Evolutionary conservation across 64 coral and sea anemone species (phyloP).

Genomic region (Exaiptasia diaphana): DNA sequence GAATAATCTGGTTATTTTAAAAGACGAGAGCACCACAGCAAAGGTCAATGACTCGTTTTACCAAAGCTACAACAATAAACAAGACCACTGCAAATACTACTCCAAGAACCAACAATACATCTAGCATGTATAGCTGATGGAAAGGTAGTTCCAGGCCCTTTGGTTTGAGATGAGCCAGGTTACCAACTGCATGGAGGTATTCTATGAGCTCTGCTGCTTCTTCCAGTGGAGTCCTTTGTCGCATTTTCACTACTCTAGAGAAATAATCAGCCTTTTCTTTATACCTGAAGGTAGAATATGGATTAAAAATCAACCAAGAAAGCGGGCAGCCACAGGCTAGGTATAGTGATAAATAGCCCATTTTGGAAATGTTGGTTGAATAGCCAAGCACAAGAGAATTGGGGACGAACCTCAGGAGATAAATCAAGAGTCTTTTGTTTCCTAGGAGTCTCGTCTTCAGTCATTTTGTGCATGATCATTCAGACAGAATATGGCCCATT

Average conservation of each 20-base stretch:
- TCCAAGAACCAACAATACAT: slow-evolving; percentile 9
- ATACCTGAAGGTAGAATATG: background rate
- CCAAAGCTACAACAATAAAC: background rate
- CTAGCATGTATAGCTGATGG: slow-evolving; percentile 35
- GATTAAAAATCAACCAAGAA: no score
- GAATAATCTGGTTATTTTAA: no score
- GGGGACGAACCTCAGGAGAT: background rate
- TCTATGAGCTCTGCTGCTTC: slow-evolving; percentile 57
- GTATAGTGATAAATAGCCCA: no score
- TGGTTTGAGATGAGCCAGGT: slow-evolving; percentile 27
- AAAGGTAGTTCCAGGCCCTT: slow-evolving; percentile 9
- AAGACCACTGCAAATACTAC: background rate
- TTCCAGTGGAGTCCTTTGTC: slow-evolving; percentile 24
- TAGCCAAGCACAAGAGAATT: background rate
- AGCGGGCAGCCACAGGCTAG: no score
- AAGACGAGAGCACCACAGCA: background rate
- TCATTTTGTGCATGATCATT: no score
- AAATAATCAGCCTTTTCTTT: background rate
- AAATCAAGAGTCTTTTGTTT: no score
- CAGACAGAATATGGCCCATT: no score
- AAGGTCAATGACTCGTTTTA: background rate
- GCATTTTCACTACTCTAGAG: slow-evolving; percentile 4
- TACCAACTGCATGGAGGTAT: slow-evolving; percentile 34
- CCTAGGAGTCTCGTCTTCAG: no score
- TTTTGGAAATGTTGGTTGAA: no score